Conservation (phyloP, 2,113 vertebrate genomes). For the Perca flavescens region DNA sequence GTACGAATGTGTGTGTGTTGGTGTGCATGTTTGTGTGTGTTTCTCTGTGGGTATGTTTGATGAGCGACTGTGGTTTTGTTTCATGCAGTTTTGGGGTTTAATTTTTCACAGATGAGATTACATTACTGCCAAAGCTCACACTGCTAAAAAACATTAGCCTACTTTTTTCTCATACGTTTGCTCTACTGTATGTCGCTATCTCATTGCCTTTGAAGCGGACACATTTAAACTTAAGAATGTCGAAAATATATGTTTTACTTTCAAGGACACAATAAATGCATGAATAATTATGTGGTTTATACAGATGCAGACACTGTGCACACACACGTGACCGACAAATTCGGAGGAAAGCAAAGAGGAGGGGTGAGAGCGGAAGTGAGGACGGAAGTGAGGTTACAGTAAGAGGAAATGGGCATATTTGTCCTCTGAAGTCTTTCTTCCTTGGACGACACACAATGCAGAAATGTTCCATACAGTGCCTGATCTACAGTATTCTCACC, state of each 20-base stretch:
- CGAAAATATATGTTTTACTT: background rate
- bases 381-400: conserved; percentile 56
- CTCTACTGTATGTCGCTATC: background rate
- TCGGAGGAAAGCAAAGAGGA: background rate
- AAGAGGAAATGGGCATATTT: conserved; percentile 69
- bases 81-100: conserved; percentile 70
- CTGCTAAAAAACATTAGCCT: conserved; percentile 69
- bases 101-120: conserved; percentile 75
- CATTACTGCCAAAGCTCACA: conserved; percentile 49
- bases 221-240: background rate
- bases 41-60: conserved; percentile 31
- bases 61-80: conserved; percentile 60
- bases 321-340: background rate
- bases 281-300: background rate
- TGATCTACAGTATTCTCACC: background rate
- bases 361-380: conserved; percentile 24
- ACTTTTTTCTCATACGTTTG: conserved; percentile 50
- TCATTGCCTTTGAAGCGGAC: conserved; percentile 6
- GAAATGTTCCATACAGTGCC: conserved; percentile 30
- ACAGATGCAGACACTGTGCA: background rate
- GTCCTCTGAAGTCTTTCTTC: conserved; percentile 64
- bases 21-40: background rate
- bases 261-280: background rate
- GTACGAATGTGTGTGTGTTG: background rate
- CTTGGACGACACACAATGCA: conserved; percentile 42